Percentiles rank a stretch among this genome's conserved stretches.
phyloP scores from a whole-genome alignment of 2,888 invertebrate species.

The Mythimna pallens region DNA sequence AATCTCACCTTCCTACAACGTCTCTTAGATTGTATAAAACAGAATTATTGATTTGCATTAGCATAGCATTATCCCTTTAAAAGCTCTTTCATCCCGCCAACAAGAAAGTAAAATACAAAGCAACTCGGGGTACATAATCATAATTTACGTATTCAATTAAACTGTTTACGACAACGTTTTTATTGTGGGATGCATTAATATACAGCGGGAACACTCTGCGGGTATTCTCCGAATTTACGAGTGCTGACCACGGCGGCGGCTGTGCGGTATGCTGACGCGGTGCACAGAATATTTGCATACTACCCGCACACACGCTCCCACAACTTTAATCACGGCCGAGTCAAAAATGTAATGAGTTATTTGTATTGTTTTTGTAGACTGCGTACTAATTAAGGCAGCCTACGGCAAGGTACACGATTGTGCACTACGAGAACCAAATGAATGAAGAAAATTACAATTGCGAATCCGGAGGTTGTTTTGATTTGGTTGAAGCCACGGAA shows the following conservation, averaged over 20 bases:
- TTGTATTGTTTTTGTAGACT: slow-evolving; percentile 58
- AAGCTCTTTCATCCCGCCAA: slow-evolving; percentile 24
- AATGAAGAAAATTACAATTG: slow-evolving; percentile 58
- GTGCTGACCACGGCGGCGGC: slow-evolving; percentile 53
- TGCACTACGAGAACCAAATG: slow-evolving; percentile 35
- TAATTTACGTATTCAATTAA: slow-evolving; percentile 61
- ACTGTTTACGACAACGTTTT: slow-evolving; percentile 56
- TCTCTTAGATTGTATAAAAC: slow-evolving; percentile 13
- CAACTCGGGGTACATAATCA: slow-evolving; percentile 28
- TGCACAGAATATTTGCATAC: slow-evolving; percentile 64
- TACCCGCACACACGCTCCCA: slow-evolving; percentile 48
- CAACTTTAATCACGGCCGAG: slow-evolving; percentile 60
- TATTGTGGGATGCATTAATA: slow-evolving; percentile 56
- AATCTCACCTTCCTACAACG: slow-evolving; percentile 8
- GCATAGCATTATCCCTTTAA: slow-evolving; percentile 23
- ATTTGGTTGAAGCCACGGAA: slow-evolving; percentile 31
- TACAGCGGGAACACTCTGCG: slow-evolving; percentile 55
- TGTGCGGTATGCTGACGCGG: slow-evolving; percentile 36
- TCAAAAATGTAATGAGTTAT: slow-evolving; percentile 59
- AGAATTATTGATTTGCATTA: slow-evolving; percentile 41
- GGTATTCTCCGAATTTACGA: slow-evolving; percentile 67
- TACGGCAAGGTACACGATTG: slow-evolving; percentile 49
- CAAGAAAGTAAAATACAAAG: slow-evolving; percentile 15
- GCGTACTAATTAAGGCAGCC: slow-evolving; percentile 56
- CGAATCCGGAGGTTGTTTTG: slow-evolving; percentile 50